Conservation (phyloP, 2,888 invertebrate species). For the Trissoscelio sp. region DNA sequence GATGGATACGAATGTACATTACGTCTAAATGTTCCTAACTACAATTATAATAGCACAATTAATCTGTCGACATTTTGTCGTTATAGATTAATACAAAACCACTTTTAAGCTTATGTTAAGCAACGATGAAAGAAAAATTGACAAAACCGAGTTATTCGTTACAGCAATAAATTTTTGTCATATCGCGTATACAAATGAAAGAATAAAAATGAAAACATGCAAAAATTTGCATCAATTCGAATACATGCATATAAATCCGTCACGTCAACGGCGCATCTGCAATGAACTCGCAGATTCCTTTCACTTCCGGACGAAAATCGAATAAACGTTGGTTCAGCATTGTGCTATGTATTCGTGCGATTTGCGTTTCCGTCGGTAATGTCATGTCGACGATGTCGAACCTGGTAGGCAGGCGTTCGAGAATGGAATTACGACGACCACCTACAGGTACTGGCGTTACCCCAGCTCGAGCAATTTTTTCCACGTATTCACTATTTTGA, state of each 20-base stretch:
- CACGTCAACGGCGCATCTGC: conserved; percentile 36
- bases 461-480: conserved; percentile 91
- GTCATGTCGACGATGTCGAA: conserved; percentile 92
- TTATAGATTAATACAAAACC: too few relatives aligned
- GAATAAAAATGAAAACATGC: too few relatives aligned
- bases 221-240: conserved; percentile 45
- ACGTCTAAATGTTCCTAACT: conserved; percentile 31
- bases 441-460: conserved; percentile 96
- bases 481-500: conserved; percentile 90
- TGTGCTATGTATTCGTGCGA: conserved; percentile 92
- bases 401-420: conserved; percentile 90
- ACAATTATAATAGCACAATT: conserved; percentile 20
- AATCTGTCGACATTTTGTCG: conserved; percentile 17
- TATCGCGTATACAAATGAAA: too few relatives aligned
- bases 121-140: too few relatives aligned
- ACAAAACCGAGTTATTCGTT: too few relatives aligned
- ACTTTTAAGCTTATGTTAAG: too few relatives aligned
- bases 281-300: conserved; percentile 85
- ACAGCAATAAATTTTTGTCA: too few relatives aligned
- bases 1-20: conserved; percentile 47
- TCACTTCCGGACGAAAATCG: conserved; percentile 92
- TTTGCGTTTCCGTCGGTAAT: conserved; percentile 91
- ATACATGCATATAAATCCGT: conserved; percentile 52
- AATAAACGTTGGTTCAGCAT: conserved; percentile 92
- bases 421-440: conserved; percentile 92